Evolutionary conservation across 2,888 invertebrate genomes (phyloP), one percentile per base, ranked within the genome.

Genomic region (Heteromyza rotundicornis): DNA sequence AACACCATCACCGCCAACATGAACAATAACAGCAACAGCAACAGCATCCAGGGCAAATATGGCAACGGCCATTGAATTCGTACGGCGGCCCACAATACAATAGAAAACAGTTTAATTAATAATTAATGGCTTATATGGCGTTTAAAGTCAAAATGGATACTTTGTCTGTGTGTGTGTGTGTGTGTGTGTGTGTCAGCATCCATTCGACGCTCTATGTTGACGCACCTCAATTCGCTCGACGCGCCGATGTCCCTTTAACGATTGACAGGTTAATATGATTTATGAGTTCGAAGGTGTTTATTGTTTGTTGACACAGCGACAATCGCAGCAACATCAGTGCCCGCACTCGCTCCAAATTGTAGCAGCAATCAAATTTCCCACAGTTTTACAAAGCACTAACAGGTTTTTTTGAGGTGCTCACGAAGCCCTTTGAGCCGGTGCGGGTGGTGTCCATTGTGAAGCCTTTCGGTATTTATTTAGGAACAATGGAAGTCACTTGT

Each of bases 121-220:
- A 47, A 47, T 47, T 47, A 47, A 47, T 47, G 47, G 20, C 47
- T 47, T 47, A 47, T 8, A 47, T 19, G 47, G 20, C 47, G 47
- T 20, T 47, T 47, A 19, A 17, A 20, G 20, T 17, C 47, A 14
- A 17, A 20, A 17, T 20, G 8, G 19, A 8, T 47, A 2, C 14
- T 47, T 47, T 47, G 47, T 20, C 5, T 47, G 17, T 5, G 47
- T 19, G 2, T 47, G 47, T 19, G 20, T 47, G 3, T 47, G 47
- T 14, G 14, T 47, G 47, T 20, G 47, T 47, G 17, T 47, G 47
- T 19, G 20, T 19, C 17, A 19, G 47, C 17, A 47, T 17, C 12
- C 32, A 32, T 12, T 32, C 32, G 7, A 32, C 32, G 32, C 32
- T 32, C 32, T n/a, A n/a, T n/a, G 32, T 12, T 32, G 7, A 32